Conservation (phyloP, 2,113 vertebrate genomes). For the Pyxicephalus adspersus region DNA sequence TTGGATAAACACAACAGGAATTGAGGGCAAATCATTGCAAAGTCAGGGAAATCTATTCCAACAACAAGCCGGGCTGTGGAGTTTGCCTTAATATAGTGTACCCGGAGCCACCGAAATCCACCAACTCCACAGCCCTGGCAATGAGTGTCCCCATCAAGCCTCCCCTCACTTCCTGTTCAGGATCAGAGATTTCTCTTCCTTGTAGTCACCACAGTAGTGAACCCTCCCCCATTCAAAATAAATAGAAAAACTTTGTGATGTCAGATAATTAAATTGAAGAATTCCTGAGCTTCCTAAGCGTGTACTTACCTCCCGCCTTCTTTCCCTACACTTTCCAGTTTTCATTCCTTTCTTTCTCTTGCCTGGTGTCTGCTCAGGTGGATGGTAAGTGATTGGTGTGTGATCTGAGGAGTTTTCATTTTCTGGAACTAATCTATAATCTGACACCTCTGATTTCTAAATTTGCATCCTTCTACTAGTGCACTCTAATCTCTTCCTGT, state of each 20-base stretch:
- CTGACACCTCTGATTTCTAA: accelerated
- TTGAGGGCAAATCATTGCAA: too few relatives aligned
- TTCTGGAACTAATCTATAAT: neutral
- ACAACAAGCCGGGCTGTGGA: too few relatives aligned
- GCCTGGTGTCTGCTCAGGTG: constrained; percentile 71
- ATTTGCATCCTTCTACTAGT: neutral
- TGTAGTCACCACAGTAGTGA: too few relatives aligned
- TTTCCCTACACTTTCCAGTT: constrained; percentile 56
- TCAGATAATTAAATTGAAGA: neutral
- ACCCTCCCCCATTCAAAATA: too few relatives aligned
- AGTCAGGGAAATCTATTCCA: too few relatives aligned
- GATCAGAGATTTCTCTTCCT: too few relatives aligned
- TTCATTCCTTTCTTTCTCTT: constrained; percentile 64
- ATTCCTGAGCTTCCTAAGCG: neutral
- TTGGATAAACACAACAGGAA: too few relatives aligned
- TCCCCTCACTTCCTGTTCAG: too few relatives aligned
- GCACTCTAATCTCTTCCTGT: neutral
- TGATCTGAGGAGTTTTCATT: constrained; percentile 4
- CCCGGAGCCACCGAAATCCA: too few relatives aligned
- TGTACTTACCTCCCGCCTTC: constrained; percentile 53
- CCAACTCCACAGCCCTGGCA: too few relatives aligned
- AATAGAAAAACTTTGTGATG: neutral
- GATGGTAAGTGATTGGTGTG: constrained; percentile 62
- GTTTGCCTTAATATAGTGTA: too few relatives aligned
- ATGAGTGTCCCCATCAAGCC: too few relatives aligned